A percentile compares a stretch with the other conserved stretches of the same genome.
Conservation (phyloP, 2,888 invertebrate species). For the Axea sp. region DNA sequence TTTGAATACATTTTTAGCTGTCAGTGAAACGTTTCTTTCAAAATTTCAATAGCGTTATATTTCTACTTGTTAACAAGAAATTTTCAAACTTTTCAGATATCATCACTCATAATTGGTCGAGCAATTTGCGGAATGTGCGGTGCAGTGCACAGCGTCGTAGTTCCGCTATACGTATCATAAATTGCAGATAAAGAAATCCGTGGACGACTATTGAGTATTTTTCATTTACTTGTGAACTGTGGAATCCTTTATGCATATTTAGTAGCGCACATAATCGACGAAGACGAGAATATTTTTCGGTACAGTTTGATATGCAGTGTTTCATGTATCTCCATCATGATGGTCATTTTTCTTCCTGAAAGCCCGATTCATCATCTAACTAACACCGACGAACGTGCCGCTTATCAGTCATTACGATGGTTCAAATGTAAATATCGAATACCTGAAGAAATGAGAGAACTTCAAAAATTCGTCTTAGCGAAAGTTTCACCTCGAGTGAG, state of each 20-base stretch:
- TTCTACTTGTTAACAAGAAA: neutral
- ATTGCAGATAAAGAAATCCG: slow-evolving; percentile 69
- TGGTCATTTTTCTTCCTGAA: slow-evolving; percentile 68
- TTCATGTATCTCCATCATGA: slow-evolving; percentile 65
- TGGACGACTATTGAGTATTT: slow-evolving; percentile 67
- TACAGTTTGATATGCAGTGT: slow-evolving; percentile 71
- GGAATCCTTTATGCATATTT: slow-evolving; percentile 73
- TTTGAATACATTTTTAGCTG: too few species aligned
- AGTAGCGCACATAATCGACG: slow-evolving; percentile 63
- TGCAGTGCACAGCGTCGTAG: slow-evolving; percentile 68
- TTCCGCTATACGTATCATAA: slow-evolving; percentile 73
- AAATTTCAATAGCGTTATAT: too few species aligned
- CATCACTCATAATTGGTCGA: slow-evolving; percentile 68
- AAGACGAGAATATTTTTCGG: slow-evolving; percentile 62
- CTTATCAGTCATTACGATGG: slow-evolving; percentile 68
- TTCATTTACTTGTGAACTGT: slow-evolving; percentile 71
- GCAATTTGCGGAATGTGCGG: slow-evolving; percentile 69
- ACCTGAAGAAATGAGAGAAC: slow-evolving; percentile 67
- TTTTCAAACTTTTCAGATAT: slow-evolving; percentile 30
- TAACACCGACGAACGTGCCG: slow-evolving; percentile 64
- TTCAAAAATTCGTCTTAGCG: slow-evolving; percentile 60
- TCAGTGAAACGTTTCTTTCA: too few species aligned
- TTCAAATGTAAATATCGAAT: slow-evolving; percentile 64
- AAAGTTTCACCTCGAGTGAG: slow-evolving; percentile 49
- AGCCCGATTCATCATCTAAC: slow-evolving; percentile 69